Base-by-base conservation (phyloP, 2,797 vertebrate genomes). In the Anableps anableps region DNA sequence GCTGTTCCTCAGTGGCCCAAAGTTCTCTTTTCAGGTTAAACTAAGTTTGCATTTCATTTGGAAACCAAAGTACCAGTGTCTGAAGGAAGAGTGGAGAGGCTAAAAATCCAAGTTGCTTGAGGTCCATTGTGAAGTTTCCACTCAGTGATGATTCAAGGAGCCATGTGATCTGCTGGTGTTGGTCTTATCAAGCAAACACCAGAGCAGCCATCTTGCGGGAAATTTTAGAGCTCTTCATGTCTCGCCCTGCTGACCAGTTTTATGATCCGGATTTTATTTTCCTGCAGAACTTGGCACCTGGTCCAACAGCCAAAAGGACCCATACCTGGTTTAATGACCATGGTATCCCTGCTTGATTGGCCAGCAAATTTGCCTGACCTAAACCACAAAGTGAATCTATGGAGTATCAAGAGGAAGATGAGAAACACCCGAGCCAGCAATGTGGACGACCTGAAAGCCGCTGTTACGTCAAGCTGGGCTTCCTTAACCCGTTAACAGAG, bases 251-350 rank as follows among this genome's bases (percentile, higher is more conserved):
- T 71, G 41, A 19, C 68, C 23, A 29, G 14, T 71, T 71, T 71
- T 47, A 47, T 71, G 68, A 71, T 47, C 26, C 68, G 21, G 68
- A 71, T 71, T 71, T 71, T 45, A 29, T 71, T 71, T 71, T 47
- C 45, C 68, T 71, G 43, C 68, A 71, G 68, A 71, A 45, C 68
- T 19, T 71, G 41, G 68, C 68, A 71, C 43, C 68, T 71, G 68
- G 68, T 16, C 41, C 53, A 66, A 51, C 68, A 71, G 26, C 68
- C 68, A 71, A 45, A 71, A 71, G n/a, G 68, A 71, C 68, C 68
- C 68, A 71, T 71, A 45, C 68, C 68, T 71, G 41, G 68, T 71
- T 47, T 71, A 71, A 71, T 29, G 43, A 47, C 43, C 41, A 71
- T 29, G 26, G 68, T 47, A 29, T 29, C 68, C 2, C 23, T 70